phyloP scores from a whole-genome alignment of 2,113 vertebrate genomes.

The Carassius auratus region DNA sequence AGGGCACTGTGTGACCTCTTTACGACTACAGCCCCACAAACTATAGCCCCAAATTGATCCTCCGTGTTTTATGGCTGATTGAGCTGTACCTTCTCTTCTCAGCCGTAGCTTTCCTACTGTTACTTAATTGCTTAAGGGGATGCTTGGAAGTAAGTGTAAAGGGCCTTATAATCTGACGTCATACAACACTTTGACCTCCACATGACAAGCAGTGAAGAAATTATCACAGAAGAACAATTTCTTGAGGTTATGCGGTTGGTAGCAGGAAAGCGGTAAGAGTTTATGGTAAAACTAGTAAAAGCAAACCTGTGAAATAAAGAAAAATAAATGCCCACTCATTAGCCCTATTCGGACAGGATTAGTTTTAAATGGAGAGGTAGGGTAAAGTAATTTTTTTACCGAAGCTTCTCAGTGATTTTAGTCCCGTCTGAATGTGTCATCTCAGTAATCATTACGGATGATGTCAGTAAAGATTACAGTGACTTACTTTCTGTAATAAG shows the following conservation, averaged over 20 bases:
- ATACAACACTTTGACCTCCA: constrained; percentile 17
- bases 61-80: constrained; percentile 63
- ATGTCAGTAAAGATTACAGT: too few species aligned
- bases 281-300: not conserved
- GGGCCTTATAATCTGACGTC: not conserved
- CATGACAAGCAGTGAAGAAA: not conserved
- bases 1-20: constrained; percentile 66
- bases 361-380: too few species aligned
- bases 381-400: too few species aligned
- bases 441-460: too few species aligned
- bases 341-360: too few species aligned
- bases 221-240: not conserved
- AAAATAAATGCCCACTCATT: not conserved
- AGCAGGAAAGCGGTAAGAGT: not conserved
- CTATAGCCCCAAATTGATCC: constrained; percentile 68
- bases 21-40: constrained; percentile 23
- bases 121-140: constrained; percentile 3
- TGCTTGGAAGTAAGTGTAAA: not conserved
- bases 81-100: constrained; percentile 57
- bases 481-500: too few species aligned
- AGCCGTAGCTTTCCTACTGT: constrained; percentile 34
- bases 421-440: too few species aligned
- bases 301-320: not conserved
- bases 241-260: not conserved
- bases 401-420: too few species aligned